Percentiles rank a stretch among this genome's conserved stretches.
phyloP scores from a whole-genome alignment of 2,888 invertebrate genomes.

The Marronus borbonicus region DNA sequence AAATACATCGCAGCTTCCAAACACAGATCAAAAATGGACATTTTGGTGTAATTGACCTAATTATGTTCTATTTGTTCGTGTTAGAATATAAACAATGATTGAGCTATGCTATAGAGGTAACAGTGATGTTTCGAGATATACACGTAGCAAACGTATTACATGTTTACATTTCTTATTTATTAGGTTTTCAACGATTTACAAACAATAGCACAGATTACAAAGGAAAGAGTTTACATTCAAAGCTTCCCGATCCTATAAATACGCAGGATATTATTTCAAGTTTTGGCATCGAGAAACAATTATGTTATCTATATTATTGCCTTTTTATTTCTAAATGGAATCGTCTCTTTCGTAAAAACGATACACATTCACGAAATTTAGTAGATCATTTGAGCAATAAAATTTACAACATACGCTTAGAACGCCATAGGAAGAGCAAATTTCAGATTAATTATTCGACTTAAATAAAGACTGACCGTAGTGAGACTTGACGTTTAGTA shows the following conservation, averaged over 20 bases:
- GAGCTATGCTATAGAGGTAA: slow-evolving; percentile 20
- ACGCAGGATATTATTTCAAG: slow-evolving; percentile 42
- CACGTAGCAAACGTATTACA: slow-evolving; percentile 8
- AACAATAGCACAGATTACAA: slow-evolving; percentile 39
- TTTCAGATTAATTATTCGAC: slow-evolving; percentile 51
- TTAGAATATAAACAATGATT: slow-evolving; percentile 21
- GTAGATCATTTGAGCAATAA: slow-evolving; percentile 50
- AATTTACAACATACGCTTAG: slow-evolving; percentile 48
- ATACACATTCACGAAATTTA: slow-evolving; percentile 49
- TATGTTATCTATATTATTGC: slow-evolving; percentile 46
- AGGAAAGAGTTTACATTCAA: slow-evolving; percentile 35
- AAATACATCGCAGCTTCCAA: not conserved
- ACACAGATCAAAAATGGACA: slow-evolving; percentile 18
- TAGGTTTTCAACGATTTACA: slow-evolving; percentile 43
- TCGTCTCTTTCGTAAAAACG: slow-evolving; percentile 45
- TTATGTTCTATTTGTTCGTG: slow-evolving; percentile 18
- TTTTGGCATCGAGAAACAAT: slow-evolving; percentile 44
- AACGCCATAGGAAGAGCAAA: slow-evolving; percentile 45
- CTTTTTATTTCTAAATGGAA: slow-evolving; percentile 40
- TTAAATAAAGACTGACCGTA: slow-evolving; percentile 48
- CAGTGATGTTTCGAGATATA: slow-evolving; percentile 15
- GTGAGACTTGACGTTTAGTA: slow-evolving; percentile 41
- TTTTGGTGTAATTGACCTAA: slow-evolving; percentile 18
- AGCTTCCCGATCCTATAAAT: slow-evolving; percentile 36
- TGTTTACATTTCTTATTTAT: slow-evolving; percentile 39